A percentile compares a stretch with the other conserved stretches of the same genome.
phyloP scores from a whole-genome alignment of 2,888 invertebrate species.

The Pogonocherus hispidulus region DNA sequence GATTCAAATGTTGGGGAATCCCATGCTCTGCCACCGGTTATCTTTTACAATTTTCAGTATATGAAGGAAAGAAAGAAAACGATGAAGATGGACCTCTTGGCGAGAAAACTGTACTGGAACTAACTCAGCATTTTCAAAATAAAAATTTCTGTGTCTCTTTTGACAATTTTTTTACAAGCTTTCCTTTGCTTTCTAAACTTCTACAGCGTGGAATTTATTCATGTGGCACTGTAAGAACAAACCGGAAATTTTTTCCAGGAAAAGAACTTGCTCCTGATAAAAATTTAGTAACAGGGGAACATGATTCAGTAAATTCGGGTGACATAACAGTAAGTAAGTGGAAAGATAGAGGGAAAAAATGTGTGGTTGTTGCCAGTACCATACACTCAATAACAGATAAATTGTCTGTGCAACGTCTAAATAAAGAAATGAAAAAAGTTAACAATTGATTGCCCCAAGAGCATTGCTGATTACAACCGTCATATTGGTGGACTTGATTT shows the following conservation, averaged over 20 bases:
- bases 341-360: conserved; percentile 56
- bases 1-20: no score
- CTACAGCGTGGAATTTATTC: conserved; percentile 49
- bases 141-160: no score
- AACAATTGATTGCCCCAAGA: conserved; percentile 49
- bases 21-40: conserved; percentile 34
- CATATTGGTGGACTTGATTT: conserved; percentile 57
- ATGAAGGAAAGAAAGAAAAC: conserved; percentile 43
- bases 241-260: conserved; percentile 52
- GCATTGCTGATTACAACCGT: conserved; percentile 54
- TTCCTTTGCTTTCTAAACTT: conserved; percentile 50
- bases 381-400: conserved; percentile 46
- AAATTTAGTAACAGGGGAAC: conserved; percentile 46
- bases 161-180: no score
- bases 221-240: conserved; percentile 54
- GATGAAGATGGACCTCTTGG: conserved; percentile 48
- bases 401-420: conserved; percentile 47
- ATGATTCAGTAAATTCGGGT: conserved; percentile 45
- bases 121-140: no score
- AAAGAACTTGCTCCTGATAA: conserved; percentile 48
- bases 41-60: conserved; percentile 32
- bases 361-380: conserved; percentile 47
- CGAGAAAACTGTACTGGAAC: conserved; percentile 52
- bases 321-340: conserved; percentile 52
- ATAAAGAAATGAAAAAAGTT: conserved; percentile 50